Evolutionary conservation across 2,888 invertebrate genomes (phyloP).

Genomic region (Pterostichus niger): DNA sequence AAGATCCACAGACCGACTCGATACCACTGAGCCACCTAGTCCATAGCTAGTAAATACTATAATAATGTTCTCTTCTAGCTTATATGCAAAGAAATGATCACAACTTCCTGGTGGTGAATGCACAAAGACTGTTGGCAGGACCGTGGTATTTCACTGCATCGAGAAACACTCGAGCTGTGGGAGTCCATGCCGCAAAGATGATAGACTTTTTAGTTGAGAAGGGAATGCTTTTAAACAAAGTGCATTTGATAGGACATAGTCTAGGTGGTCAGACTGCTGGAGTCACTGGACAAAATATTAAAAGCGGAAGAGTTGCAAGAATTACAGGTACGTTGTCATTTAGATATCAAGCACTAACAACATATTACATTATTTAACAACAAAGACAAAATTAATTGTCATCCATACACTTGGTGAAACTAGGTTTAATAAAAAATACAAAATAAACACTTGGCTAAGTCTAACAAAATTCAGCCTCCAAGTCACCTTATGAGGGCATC

Average conservation of each 20-base stretch:
- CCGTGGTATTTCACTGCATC: conserved; percentile 79
- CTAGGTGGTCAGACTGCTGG: conserved; percentile 84
- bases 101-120: conserved; percentile 80
- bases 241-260: conserved; percentile 82
- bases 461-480: no score
- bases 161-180: conserved; percentile 79
- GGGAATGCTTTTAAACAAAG: conserved; percentile 78
- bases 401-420: no score
- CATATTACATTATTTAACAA: no score
- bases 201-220: conserved; percentile 79
- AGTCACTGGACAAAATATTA: conserved; percentile 80
- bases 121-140: conserved; percentile 78
- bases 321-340: conserved; percentile 78
- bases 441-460: no score
- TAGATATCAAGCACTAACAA: no score
- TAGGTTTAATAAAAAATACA: no score
- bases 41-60: no score
- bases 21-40: no score
- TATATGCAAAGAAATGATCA: conserved; percentile 78
- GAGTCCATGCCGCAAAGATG: conserved; percentile 78
- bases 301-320: conserved; percentile 79
- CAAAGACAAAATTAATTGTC: no score
- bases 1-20: no score
- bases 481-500: no score
- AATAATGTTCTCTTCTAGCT: conserved; percentile 73